phyloP scores from a whole-genome alignment of 2,888 invertebrate species.

The Acrobasis repandana region DNA sequence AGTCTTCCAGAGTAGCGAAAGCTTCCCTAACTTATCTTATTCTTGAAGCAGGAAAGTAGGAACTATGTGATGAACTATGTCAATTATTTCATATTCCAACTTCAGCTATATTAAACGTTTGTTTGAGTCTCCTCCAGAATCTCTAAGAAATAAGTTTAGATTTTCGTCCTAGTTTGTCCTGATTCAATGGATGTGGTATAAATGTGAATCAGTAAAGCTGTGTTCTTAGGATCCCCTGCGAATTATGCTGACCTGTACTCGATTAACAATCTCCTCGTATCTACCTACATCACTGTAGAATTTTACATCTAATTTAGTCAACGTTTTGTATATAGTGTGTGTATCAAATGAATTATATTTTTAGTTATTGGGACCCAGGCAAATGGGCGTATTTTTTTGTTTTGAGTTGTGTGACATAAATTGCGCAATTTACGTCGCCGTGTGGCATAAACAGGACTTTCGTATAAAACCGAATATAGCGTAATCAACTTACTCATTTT shows the following conservation, averaged over 20 bases:
- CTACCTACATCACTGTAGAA: conserved; percentile 19
- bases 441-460: too few relatives aligned
- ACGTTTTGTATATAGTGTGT: too few relatives aligned
- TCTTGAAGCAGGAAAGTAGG: conserved; percentile 71
- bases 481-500: too few relatives aligned
- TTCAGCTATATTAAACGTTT: conserved; percentile 53
- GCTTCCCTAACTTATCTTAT: conserved; percentile 68
- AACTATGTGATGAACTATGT: conserved; percentile 82
- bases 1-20: conserved; percentile 77
- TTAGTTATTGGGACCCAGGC: too few relatives aligned
- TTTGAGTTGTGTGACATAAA: too few relatives aligned
- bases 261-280: conserved; percentile 42
- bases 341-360: too few relatives aligned
- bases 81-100: conserved; percentile 79
- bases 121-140: conserved; percentile 50
- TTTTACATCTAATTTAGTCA: neutral
- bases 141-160: conserved; percentile 60
- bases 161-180: conserved; percentile 67
- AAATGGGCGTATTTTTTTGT: too few relatives aligned
- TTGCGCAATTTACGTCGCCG: too few relatives aligned
- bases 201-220: conserved; percentile 74
- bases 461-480: too few relatives aligned
- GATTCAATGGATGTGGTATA: conserved; percentile 75
- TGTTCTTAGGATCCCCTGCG: conserved; percentile 71
- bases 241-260: conserved; percentile 58